Conservation (phyloP, 2,113 vertebrate genomes). For the Ochotona princeps region DNA sequence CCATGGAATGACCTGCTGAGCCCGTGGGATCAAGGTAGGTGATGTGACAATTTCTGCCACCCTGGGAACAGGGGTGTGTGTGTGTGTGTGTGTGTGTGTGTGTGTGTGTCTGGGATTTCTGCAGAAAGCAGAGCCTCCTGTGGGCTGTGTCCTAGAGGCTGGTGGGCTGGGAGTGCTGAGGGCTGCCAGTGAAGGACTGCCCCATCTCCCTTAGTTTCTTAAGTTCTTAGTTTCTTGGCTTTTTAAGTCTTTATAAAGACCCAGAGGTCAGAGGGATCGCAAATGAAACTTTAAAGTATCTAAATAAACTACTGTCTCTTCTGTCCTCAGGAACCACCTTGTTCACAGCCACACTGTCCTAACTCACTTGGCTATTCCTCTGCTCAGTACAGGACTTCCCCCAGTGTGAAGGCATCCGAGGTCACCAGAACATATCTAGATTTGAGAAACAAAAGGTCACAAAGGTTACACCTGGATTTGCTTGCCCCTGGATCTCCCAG, state of each 20-base stretch:
- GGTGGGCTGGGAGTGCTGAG: too few species aligned
- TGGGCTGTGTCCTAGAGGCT: background rate
- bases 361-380: background rate
- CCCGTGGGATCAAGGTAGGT: background rate
- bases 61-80: too few species aligned
- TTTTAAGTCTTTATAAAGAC: background rate
- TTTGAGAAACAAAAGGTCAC: background rate
- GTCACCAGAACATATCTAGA: background rate
- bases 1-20: background rate
- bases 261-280: accelerated
- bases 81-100: too few species aligned
- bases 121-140: background rate
- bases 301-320: background rate
- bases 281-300: background rate
- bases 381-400: background rate
- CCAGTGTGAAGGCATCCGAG: background rate
- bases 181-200: background rate
- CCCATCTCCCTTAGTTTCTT: background rate
- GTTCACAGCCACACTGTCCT: background rate
- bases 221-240: background rate
- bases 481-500: too few species aligned
- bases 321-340: background rate
- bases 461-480: background rate
- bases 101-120: too few species aligned
- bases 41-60: background rate